A percentile compares a stretch with the other conserved stretches of the same genome.
These are phyloP conservation scores for Coelinius sp. DNA, from an alignment of 2,888 invertebrate genomes.

Conservation along the genomic window DNA sequence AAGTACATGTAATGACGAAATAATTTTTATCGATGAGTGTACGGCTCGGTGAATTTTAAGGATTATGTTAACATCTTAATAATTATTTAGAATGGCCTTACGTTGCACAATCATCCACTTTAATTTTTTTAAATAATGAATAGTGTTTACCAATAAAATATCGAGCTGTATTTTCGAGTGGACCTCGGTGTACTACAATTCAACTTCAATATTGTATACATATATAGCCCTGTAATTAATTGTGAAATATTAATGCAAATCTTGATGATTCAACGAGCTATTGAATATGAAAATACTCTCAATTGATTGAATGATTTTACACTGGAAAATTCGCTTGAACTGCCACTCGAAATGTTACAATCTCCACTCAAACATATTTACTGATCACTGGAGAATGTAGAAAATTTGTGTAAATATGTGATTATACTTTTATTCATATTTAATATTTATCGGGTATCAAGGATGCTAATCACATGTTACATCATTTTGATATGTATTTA, in stretches of 20 bases:
- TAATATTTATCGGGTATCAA: background rate
- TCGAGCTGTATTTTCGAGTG: conserved; percentile 2
- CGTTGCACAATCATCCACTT: background rate
- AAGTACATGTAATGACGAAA: conserved; percentile 29
- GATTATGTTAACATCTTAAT: background rate
- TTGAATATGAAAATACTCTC: conserved; percentile 11
- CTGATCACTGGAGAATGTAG: conserved; percentile 9
- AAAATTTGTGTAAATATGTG: background rate
- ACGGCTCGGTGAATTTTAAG: background rate
- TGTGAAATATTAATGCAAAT: conserved; percentile 27
- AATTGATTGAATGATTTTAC: conserved; percentile 21
- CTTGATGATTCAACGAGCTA: conserved; percentile 32
- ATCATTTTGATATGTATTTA: background rate
- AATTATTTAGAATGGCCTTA: background rate
- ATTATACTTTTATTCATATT: background rate
- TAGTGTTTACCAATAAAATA: conserved; percentile 2
- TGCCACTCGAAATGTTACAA: background rate
- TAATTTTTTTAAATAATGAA: background rate
- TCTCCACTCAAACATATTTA: background rate
- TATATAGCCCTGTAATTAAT: conserved; percentile 30
- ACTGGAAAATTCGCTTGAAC: background rate
- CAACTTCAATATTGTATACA: background rate
- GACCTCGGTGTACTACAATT: background rate
- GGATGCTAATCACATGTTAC: background rate
- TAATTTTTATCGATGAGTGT: conserved; percentile 31